These are phyloP conservation scores for Enteromius viviparus DNA, from an alignment of 2,797 vertebrate species.

Conservation along the genomic window DNA sequence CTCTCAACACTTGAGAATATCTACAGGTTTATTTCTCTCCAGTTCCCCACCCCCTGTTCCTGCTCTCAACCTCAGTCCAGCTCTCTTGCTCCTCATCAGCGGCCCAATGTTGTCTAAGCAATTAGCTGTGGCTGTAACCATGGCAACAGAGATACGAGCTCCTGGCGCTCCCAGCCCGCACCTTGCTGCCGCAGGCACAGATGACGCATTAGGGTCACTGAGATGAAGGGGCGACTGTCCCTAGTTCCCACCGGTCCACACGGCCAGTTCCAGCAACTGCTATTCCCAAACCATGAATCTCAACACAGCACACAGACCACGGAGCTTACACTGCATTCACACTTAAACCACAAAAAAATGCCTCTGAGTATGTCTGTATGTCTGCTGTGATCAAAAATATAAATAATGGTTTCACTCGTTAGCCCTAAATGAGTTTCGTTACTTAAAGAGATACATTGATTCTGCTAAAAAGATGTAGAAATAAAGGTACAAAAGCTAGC, in stretches of 20 bases:
- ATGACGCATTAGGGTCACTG: conserved; percentile 57
- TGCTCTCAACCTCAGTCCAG: conserved; percentile 24
- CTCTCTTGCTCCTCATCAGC: conserved; percentile 63
- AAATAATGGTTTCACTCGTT: not conserved
- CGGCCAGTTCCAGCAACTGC: not conserved
- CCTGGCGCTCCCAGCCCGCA: conserved; percentile 20
- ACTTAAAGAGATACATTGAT: not conserved
- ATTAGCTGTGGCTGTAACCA: conserved; percentile 75
- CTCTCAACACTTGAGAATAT: not conserved
- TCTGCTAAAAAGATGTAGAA: not conserved
- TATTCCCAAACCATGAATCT: not conserved
- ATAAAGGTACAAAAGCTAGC: too few relatives aligned
- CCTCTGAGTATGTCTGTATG: not conserved
- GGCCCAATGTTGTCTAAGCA: conserved; percentile 68
- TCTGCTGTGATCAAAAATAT: not conserved
- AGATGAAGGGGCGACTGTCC: not conserved
- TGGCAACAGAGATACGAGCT: conserved; percentile 69
- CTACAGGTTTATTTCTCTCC: not conserved
- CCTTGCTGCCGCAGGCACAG: conserved; percentile 30
- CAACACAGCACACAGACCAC: not conserved
- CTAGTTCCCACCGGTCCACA: conserved; percentile 10
- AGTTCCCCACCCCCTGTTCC: conserved; percentile 20
- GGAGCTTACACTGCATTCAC: not conserved
- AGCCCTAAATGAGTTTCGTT: not conserved
- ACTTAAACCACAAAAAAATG: not conserved